Base-by-base conservation (phyloP, 2,888 invertebrate species). In the Folsomia candida region DNA sequence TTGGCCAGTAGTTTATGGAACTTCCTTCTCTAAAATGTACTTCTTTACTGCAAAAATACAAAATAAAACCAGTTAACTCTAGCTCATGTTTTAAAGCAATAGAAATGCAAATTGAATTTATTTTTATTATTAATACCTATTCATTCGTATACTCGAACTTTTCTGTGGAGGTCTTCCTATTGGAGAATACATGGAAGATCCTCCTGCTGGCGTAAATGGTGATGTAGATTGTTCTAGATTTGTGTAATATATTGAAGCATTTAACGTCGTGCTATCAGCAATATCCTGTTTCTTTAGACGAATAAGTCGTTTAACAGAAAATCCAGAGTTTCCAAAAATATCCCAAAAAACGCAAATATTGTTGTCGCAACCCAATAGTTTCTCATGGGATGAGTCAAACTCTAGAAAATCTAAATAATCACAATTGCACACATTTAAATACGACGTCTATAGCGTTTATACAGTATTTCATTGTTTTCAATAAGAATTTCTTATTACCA, bases 261-360 rank as follows among this genome's bases (percentile, higher is more conserved):
- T 78, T 27, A 78, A 51, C 9, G 75, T 71, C 9, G 77, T 69
- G 18, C 69, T 61, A 20, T 77, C 74, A 18, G 75, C 62, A 58
- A 75, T 37, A 24, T 79, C 77, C 59, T 76, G 63, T 25, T 74
- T 74, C 29, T 73, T 73, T n/a, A 76, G 57, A 27, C 67, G 71
- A 20, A 71, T 28, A 11, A 79, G 24, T 2, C 78, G 68, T 1
- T 78, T 66, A 22, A 79, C 59, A 51, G 75, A 74, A n/a, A 79
- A 68, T 57, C 75, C 76, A 54, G 78, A 75, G 62, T 78, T 71
- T 27, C 74, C 71, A 1, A 72, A 24, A 57, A 74, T 78, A 54
- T 54, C 22, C 79, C 79, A 79, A 64, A 78, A 79, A 1, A 78
- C 70, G 57, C 77, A 78, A 11, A 79, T 60, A 61, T 78, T 77